Evolutionary conservation across 2,888 invertebrate genomes (phyloP).

Genomic region (Nymphalis polychloros): DNA sequence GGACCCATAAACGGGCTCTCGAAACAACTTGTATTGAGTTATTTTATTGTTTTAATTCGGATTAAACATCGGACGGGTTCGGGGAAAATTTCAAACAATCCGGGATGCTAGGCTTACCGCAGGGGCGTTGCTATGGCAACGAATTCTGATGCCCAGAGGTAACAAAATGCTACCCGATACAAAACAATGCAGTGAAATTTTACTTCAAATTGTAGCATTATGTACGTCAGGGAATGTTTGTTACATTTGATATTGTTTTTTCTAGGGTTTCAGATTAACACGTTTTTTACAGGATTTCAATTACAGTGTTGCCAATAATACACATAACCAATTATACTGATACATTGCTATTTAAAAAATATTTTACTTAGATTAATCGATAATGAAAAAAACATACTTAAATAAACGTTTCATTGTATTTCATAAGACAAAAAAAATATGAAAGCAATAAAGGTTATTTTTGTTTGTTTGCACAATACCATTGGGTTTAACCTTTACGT

Average conservation of each 20-base stretch:
- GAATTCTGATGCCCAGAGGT: constrained; percentile 61
- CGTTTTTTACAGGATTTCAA: background rate
- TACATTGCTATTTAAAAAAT: no score
- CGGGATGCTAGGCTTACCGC: constrained; percentile 62
- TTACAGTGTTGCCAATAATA: background rate
- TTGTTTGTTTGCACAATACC: constrained; percentile 14
- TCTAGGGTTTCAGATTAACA: constrained; percentile 2
- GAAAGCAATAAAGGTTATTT: background rate
- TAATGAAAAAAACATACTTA: background rate
- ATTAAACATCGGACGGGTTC: constrained; percentile 63
- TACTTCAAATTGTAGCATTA: constrained; percentile 31
- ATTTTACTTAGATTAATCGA: background rate
- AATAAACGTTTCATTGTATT: background rate
- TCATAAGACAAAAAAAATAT: background rate
- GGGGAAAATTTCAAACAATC: constrained; percentile 69
- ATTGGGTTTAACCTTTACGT: constrained; percentile 20
- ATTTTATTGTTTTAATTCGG: constrained; percentile 73
- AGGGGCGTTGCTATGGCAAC: constrained; percentile 76
- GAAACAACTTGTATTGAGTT: constrained; percentile 53
- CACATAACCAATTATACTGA: no score
- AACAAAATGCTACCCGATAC: constrained; percentile 50
- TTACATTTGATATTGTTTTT: constrained; percentile 13
- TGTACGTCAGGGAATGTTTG: constrained; percentile 32
- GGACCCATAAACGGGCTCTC: constrained; percentile 46
- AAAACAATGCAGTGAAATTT: constrained; percentile 42